These are phyloP conservation scores for Psilopsiagon aymara DNA, from an alignment of 2,113 vertebrate species.

Conservation along the genomic window DNA sequence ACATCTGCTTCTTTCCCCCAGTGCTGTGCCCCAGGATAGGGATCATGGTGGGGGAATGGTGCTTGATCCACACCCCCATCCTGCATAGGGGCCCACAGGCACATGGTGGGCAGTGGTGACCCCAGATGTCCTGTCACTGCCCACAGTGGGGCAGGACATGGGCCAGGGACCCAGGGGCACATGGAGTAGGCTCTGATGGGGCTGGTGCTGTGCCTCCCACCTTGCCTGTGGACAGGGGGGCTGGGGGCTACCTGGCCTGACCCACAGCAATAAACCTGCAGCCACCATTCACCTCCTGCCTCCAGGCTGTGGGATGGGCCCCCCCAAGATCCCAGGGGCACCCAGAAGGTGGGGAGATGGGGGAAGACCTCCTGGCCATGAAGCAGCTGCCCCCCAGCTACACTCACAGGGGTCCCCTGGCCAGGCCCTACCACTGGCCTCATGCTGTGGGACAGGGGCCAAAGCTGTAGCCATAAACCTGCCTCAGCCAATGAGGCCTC, in stretches of 20 bases:
- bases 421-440: not conserved
- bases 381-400: not conserved
- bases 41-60: fast-evolving
- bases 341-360: not conserved
- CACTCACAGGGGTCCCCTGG: not conserved
- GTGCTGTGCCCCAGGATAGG: not conserved
- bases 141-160: not conserved
- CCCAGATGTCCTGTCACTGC: not conserved
- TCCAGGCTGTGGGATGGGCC: not conserved
- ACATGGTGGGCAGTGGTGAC: not conserved
- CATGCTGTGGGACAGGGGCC: not conserved
- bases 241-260: not conserved
- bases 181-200: not conserved
- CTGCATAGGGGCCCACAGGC: fast-evolving
- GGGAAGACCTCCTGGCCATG: not conserved
- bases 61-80: not conserved
- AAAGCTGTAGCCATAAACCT: not conserved
- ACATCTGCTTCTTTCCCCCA: not conserved
- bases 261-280: not conserved
- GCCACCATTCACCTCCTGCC: not conserved
- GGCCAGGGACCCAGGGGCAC: not conserved
- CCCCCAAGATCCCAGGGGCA: not conserved
- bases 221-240: not conserved
- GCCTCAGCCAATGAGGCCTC: not conserved
- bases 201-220: not conserved